Base-by-base conservation (phyloP, 2,888 invertebrate genomes). In the Scaptodrosophila latifasciaeformis region DNA sequence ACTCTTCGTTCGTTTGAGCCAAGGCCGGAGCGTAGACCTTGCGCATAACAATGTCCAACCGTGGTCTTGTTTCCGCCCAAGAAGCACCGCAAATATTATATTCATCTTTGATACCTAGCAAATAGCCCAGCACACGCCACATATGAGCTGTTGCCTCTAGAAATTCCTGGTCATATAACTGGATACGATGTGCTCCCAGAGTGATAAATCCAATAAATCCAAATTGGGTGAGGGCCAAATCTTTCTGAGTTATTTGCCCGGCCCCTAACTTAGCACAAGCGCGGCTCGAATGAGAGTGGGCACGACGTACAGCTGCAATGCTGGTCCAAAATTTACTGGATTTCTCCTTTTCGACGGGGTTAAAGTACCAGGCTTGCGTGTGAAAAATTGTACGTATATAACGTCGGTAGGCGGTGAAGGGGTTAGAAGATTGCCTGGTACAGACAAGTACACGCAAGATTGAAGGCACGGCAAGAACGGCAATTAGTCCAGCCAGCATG, bases 151-250 rank as follows among this genome's bases (percentile, higher is more conserved):
- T 92, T 1, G 91, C 92, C 46, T 93, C 92, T 75, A 93, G 88
- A 59, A 94, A 90, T 46, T 89, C 88, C 2, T 88, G 85, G 58
- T 89, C 88, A 6, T 88, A 84, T 10, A 96, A 87, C 0, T 94
- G 93, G 42, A 95, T 88, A 49, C 88, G 84, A 51, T 91, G 88
- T 0, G 91, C 89, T 46, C 90, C 89, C 3, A 93, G 80, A 0
- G 94, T 82, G 0, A 90, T 88, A 65, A 91, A 91, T 0, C 95
- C 96, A 81, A 96, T 89, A 82, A 96, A 96, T 2, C 95, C 96
- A 81, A 94, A 94, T 85, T 94, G 95, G 0, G 96, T 95, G 7
- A 96, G 83, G 0, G 92, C 92, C 89, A 97, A 90, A 82, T 96
- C 96, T 63, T 92, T 89, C 83, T 96, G 96, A 0, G 92, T 91